Base-by-base conservation (phyloP, 2,888 invertebrate species). In the Macrosoma leucophasiata region DNA sequence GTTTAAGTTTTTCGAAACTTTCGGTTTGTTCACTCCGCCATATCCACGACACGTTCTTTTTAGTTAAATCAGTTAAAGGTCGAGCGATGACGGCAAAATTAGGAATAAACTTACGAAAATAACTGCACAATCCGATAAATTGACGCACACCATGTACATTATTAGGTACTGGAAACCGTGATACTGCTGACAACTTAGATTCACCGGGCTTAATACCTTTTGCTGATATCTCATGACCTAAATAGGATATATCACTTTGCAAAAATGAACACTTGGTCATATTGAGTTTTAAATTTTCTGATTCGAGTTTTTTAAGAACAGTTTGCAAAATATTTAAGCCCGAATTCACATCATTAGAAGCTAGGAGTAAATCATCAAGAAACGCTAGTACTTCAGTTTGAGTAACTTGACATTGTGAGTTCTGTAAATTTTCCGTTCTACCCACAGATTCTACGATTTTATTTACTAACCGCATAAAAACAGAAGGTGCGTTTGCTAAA, bases 221-320 rank as follows among this genome's bases (percentile, higher is more conserved):
- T 0, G 37, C 4, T 1, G 41, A 38, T 9, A 52, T 49, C 27
- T 55, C 51, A 29, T 52, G 43, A 2, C 54, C 53, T 23, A 55
- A 36, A 33, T 49, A 53, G 0, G 42, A 37, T 1, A 53, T 26
- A 14, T 35, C 14, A 11, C 17, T 30, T 41, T 52, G 30, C 7
- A 58, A 46, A 20, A 53, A 62, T 15, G 41, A 36, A 39, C 48
- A 54, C 13, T 52, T 52, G 4, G 11, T 36, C 32, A 53, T 35
- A 33, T 55, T 55, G 26, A 52, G 23, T 39, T 48, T 55, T 18
- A 52, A 19, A 29, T 45, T 41, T 21, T 33, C 43, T 1, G 15
- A 6, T 17, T 21, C 8, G 1, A 48, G 36, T 17, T 36, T 36
- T 11, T 26, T 1, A 3, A 46, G 18, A 1, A 45, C 41, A 8